These are phyloP conservation scores for Athrips mouffetella DNA, from an alignment of 2,888 invertebrate species.

Conservation along the genomic window DNA sequence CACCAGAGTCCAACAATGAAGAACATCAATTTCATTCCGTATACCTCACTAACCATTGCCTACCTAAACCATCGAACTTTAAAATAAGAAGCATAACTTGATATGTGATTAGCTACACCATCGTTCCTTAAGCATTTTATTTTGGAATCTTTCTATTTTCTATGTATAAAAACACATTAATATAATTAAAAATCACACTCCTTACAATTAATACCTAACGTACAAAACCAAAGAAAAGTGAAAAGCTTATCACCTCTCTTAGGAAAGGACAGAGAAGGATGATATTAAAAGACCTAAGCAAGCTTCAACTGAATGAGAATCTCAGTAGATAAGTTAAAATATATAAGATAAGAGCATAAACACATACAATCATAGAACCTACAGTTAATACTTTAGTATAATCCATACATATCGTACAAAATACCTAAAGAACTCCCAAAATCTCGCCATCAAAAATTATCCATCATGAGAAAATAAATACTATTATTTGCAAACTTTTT, in stretches of 20 bases:
- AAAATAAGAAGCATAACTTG: conserved; percentile 68
- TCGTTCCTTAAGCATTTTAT: conserved; percentile 49
- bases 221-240: conserved; percentile 42
- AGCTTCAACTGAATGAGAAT: conserved; percentile 30
- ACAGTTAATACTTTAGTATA: conserved; percentile 51
- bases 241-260: conserved; percentile 19
- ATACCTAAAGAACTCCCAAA: conserved; percentile 56
- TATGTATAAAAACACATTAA: conserved; percentile 56
- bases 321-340: conserved; percentile 37
- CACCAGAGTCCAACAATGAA: conserved; percentile 23
- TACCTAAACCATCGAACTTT: conserved; percentile 29
- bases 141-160: conserved; percentile 78
- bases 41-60: conserved; percentile 40
- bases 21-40: conserved; percentile 46
- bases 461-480: conserved; percentile 69
- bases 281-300: conserved; percentile 15
- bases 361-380: conserved; percentile 47
- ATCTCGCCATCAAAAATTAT: conserved; percentile 55
- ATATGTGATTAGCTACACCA: conserved; percentile 73
- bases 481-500: conserved; percentile 73
- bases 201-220: conserved; percentile 65
- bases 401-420: conserved; percentile 66
- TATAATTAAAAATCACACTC: conserved; percentile 69
- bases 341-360: conserved; percentile 51
- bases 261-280: conserved; percentile 25